These are phyloP conservation scores for Drosophila triauraria DNA, from an alignment of 1,140 invertebrate species.

Conservation along the genomic window DNA sequence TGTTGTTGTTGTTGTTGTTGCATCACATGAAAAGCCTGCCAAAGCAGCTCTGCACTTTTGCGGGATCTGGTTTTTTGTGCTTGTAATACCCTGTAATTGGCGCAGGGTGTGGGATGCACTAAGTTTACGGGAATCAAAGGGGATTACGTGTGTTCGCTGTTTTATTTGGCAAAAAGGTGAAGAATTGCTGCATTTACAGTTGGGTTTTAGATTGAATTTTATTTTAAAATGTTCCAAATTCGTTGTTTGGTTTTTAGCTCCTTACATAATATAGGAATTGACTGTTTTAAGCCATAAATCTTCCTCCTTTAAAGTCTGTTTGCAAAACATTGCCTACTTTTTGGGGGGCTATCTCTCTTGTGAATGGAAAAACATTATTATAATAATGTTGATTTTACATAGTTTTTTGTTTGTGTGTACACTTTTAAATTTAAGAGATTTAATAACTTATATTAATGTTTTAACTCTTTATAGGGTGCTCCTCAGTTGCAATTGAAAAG, in stretches of 20 bases:
- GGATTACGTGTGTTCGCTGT: background rate
- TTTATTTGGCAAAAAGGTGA: background rate
- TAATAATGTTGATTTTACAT: no score
- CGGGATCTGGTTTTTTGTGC: slow-evolving; percentile 32
- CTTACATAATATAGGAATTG: no score
- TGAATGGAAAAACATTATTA: no score
- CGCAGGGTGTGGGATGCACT: background rate
- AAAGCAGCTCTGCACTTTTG: slow-evolving; percentile 67
- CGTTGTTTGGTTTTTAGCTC: no score
- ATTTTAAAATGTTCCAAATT: background rate
- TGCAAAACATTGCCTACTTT: no score
- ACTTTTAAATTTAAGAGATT: no score
- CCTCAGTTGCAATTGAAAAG: background rate
- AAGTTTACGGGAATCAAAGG: background rate
- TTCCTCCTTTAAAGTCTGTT: no score
- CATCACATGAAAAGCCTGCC: slow-evolving; percentile 59
- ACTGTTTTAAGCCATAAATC: no score
- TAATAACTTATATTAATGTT: no score
- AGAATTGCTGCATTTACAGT: background rate
- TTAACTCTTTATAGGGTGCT: slow-evolving; percentile 3
- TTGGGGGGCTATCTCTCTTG: background rate
- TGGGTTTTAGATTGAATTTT: background rate
- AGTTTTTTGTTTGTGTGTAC: no score
- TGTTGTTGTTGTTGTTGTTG: slow-evolving; percentile 21
- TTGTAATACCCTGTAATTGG: slow-evolving; percentile 36